Percentiles rank a stretch among this genome's conserved stretches.
Conservation (phyloP, 1,140 invertebrate genomes). For the Oryzaephilus surinamensis region DNA sequence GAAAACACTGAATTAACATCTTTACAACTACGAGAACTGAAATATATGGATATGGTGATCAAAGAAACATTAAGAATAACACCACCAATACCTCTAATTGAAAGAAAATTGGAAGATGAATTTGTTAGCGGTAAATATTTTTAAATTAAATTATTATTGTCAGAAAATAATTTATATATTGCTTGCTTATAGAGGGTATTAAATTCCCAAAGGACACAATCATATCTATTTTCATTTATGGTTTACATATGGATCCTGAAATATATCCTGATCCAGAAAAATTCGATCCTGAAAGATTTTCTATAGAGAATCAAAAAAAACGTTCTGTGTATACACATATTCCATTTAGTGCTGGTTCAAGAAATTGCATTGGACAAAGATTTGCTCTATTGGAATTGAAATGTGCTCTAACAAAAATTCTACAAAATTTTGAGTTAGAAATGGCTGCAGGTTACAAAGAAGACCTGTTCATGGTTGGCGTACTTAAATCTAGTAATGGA, state of each 20-base stretch:
- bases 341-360: constrained; percentile 53
- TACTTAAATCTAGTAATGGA: constrained; percentile 24
- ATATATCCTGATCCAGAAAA: constrained; percentile 50
- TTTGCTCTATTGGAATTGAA: constrained; percentile 40
- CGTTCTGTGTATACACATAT: constrained; percentile 44
- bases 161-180: too few relatives aligned
- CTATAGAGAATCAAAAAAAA: constrained; percentile 39
- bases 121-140: constrained; percentile 11
- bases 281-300: constrained; percentile 59
- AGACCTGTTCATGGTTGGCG: constrained; percentile 11
- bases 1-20: constrained; percentile 22
- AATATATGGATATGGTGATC: constrained; percentile 52
- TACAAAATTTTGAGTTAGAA: constrained; percentile 26
- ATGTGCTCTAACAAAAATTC: constrained; percentile 34
- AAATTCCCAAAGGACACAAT: constrained; percentile 28
- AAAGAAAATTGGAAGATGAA: constrained; percentile 42
- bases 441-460: constrained; percentile 14
- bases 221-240: constrained; percentile 27
- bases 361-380: constrained; percentile 51
- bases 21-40: constrained; percentile 48
- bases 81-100: constrained; percentile 56
- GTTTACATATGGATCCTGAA: constrained; percentile 48
- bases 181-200: too few relatives aligned
- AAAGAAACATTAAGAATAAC: constrained; percentile 51
- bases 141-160: too few relatives aligned